These are phyloP conservation scores for Diarsia mendica DNA, from an alignment of 2,888 invertebrate species.

Conservation along the genomic window DNA sequence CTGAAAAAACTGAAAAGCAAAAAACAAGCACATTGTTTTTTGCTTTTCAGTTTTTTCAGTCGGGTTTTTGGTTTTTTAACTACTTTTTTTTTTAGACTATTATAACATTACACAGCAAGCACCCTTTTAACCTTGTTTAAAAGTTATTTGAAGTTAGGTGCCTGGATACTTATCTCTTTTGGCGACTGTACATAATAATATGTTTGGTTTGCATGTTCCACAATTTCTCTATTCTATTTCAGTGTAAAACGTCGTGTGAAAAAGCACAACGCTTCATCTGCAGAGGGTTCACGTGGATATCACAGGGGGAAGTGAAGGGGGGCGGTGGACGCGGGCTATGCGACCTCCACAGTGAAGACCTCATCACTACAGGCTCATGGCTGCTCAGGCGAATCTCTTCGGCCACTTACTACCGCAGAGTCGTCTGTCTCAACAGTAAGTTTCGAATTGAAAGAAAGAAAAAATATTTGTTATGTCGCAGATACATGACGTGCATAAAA, in stretches of 20 bases:
- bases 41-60: too few relatives aligned
- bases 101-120: too few relatives aligned
- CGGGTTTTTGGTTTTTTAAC: too few relatives aligned
- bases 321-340: conserved; percentile 85
- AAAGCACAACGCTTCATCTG: conserved; percentile 92
- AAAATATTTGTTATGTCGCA: too few relatives aligned
- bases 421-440: conserved; percentile 96
- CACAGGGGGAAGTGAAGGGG: conserved; percentile 50
- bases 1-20: too few relatives aligned
- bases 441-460: conserved; percentile 40
- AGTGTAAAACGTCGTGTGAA: conserved; percentile 92
- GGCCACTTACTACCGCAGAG: conserved; percentile 94
- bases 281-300: conserved; percentile 92
- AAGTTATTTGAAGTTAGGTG: too few relatives aligned
- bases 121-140: too few relatives aligned
- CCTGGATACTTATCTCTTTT: too few relatives aligned
- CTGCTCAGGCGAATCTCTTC: conserved; percentile 90
- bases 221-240: not conserved
- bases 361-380: conserved; percentile 94
- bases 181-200: not conserved
- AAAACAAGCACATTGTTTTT: too few relatives aligned
- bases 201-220: not conserved
- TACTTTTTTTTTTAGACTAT: too few relatives aligned
- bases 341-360: conserved; percentile 95
- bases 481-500: too few relatives aligned